phyloP scores from a whole-genome alignment of 2,888 invertebrate species.

The Brachyptera risi region DNA sequence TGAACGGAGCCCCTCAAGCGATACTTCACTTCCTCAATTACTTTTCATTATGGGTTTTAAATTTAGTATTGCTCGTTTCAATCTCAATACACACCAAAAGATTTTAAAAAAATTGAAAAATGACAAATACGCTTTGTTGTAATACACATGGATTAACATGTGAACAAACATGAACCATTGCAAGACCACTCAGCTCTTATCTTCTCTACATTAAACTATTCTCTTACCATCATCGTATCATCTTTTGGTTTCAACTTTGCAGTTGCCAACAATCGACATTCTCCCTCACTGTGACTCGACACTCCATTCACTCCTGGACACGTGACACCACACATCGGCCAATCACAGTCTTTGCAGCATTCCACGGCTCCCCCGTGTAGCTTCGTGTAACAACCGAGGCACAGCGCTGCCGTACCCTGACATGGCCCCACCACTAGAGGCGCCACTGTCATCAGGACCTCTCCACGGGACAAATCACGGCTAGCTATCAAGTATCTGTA shows the following conservation, averaged over 20 bases:
- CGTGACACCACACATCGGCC: constrained; percentile 39
- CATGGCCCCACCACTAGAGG: constrained; percentile 40
- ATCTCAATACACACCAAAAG: no score
- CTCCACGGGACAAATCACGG: constrained; percentile 36
- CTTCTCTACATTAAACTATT: no score
- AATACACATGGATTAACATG: no score
- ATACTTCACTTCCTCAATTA: no score
- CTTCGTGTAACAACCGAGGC: constrained; percentile 38
- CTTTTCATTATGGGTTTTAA: no score
- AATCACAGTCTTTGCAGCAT: constrained; percentile 34
- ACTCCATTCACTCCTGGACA: constrained; percentile 35
- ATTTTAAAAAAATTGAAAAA: no score
- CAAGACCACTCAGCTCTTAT: no score
- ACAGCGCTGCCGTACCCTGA: constrained; percentile 37
- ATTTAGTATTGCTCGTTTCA: no score
- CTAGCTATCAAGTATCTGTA: constrained; percentile 38
- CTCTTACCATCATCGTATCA: constrained; percentile 17
- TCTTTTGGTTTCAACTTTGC: neutral
- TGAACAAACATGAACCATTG: no score
- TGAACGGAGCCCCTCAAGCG: no score
- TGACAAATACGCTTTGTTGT: no score
- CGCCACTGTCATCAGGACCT: constrained; percentile 38
- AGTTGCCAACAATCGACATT: constrained; percentile 20
- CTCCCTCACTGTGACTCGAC: constrained; percentile 31
- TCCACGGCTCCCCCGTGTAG: neutral